phyloP scores from a whole-genome alignment of 1,140 invertebrate species.

The Scaptodrosophila lebanonensis region DNA sequence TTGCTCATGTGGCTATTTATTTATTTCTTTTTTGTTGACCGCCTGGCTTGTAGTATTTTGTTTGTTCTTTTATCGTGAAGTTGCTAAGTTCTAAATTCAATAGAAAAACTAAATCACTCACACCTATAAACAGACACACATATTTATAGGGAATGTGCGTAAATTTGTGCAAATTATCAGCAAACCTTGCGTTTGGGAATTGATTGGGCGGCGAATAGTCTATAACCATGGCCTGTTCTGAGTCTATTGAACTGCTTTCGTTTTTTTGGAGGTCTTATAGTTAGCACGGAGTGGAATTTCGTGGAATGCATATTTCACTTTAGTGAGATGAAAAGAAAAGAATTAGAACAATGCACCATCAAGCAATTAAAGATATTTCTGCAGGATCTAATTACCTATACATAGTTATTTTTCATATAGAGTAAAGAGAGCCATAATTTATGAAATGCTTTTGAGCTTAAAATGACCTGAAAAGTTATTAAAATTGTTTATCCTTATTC shows the following conservation, averaged over 20 bases:
- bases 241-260: constrained; percentile 34
- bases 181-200: too few species aligned
- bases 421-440: too few species aligned
- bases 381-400: too few species aligned
- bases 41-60: too few species aligned
- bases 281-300: constrained; percentile 13
- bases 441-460: too few species aligned
- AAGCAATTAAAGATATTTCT: too few species aligned
- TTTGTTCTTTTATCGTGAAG: constrained; percentile 14
- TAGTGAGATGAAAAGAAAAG: constrained; percentile 11
- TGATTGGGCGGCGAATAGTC: too few species aligned
- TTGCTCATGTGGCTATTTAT: constrained; percentile 10
- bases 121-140: too few species aligned
- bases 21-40: constrained; percentile 5
- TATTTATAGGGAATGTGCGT: background rate
- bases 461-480: too few species aligned
- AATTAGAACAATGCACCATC: too few species aligned
- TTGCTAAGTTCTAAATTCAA: constrained; percentile 40
- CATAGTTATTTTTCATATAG: too few species aligned
- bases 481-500: too few species aligned
- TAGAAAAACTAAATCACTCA: constrained; percentile 1
- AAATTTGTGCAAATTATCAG: background rate
- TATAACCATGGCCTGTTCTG: constrained; percentile 38
- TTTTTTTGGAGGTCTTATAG: constrained; percentile 12
- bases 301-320: constrained; percentile 27